phyloP scores from a whole-genome alignment of 2,797 vertebrate species.

The Centroberyx gerrardi region DNA sequence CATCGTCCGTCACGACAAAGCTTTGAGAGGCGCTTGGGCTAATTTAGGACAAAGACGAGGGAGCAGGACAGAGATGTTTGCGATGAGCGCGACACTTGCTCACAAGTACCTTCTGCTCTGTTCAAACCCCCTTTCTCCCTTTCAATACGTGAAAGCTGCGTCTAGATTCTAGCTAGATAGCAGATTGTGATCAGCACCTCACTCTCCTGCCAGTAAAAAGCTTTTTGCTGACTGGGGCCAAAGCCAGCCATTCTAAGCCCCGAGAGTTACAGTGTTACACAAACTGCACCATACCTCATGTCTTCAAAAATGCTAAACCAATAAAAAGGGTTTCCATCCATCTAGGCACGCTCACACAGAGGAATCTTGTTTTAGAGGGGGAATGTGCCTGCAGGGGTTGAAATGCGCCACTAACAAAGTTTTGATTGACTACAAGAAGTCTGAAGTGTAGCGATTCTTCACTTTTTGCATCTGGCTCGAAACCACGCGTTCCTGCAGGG shows the following conservation, averaged over 20 bases:
- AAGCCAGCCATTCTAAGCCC: constrained; percentile 74
- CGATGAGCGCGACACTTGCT: constrained; percentile 72
- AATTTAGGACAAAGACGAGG: constrained; percentile 90
- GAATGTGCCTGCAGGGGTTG: constrained; percentile 47
- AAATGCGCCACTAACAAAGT: constrained; percentile 65
- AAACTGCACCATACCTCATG: constrained; percentile 66
- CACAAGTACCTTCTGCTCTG: constrained; percentile 75
- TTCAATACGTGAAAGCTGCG: constrained; percentile 76
- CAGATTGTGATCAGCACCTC: constrained; percentile 82
- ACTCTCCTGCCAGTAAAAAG: constrained; percentile 82
- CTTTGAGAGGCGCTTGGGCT: constrained; percentile 89
- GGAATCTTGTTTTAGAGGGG: constrained; percentile 57
- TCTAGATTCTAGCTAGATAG: constrained; percentile 78
- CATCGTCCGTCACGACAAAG: constrained; percentile 81
- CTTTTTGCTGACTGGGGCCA: constrained; percentile 82
- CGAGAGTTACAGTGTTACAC: constrained; percentile 72
- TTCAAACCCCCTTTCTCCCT: constrained; percentile 65
- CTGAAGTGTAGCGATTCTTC: constrained; percentile 54
- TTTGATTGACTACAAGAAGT: constrained; percentile 74
- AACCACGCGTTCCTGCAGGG: constrained; percentile 9
- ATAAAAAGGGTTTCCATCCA: constrained; percentile 79
- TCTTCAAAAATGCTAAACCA: constrained; percentile 81
- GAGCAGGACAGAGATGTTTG: constrained; percentile 80
- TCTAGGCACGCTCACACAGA: constrained; percentile 61
- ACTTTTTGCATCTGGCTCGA: constrained; percentile 52